A percentile compares a stretch with the other conserved stretches of the same genome.
Conservation (phyloP, 2,113 vertebrate genomes). For the Eublepharis macularius region DNA sequence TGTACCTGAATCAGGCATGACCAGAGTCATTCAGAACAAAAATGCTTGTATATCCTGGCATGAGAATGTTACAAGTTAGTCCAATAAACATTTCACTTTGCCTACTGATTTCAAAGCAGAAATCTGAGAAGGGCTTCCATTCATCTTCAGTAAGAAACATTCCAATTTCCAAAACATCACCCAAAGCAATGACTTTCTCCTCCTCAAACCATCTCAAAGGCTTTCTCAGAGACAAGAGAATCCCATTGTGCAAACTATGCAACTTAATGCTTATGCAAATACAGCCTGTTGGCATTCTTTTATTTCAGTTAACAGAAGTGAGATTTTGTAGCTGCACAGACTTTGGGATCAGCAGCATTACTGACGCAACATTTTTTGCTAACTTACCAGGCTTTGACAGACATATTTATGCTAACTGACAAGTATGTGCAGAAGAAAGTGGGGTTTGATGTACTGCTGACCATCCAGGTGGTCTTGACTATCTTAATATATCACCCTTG, state of each 20-base stretch:
- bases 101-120: not conserved
- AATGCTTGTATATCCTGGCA: too few relatives aligned
- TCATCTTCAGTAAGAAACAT: not conserved
- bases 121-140: not conserved
- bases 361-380: not conserved
- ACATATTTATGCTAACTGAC: not conserved
- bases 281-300: not conserved
- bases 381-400: not conserved
- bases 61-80: not conserved
- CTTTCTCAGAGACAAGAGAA: not conserved
- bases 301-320: not conserved
- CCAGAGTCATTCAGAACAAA: too few relatives aligned
- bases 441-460: not conserved
- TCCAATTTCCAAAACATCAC: not conserved
- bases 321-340: not conserved
- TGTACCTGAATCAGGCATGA: too few relatives aligned
- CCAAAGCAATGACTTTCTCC: not conserved
- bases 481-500: not conserved
- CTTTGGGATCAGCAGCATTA: not conserved
- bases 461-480: too few relatives aligned
- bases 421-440: not conserved
- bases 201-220: not conserved
- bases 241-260: not conserved
- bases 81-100: not conserved
- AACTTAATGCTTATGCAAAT: not conserved